Evolutionary conservation across 1,140 invertebrate genomes (phyloP).

Genomic region (Drosophila grimshawi): DNA sequence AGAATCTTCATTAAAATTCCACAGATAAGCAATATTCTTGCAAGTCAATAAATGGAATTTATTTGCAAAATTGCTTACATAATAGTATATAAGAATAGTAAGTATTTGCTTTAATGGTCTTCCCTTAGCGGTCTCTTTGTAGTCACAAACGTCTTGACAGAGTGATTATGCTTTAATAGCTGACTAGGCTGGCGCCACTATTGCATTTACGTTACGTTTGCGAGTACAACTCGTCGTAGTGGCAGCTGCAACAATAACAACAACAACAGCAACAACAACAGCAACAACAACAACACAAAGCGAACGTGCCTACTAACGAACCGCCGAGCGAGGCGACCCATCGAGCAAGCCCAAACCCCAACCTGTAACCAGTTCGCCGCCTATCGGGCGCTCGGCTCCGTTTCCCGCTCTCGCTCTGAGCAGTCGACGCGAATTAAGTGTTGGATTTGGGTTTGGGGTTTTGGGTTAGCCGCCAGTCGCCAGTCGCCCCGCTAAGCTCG

Average conservation of each 20-base stretch:
- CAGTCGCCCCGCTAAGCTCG: not conserved
- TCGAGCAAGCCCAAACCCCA: slow-evolving; percentile 17
- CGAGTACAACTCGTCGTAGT: slow-evolving; percentile 38
- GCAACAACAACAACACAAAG: slow-evolving; percentile 18
- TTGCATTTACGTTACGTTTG: slow-evolving; percentile 44
- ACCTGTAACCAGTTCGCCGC: slow-evolving; percentile 59
- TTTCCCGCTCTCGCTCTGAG: slow-evolving; percentile 18
- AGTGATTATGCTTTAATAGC: slow-evolving; percentile 1
- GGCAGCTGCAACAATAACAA: slow-evolving; percentile 28
- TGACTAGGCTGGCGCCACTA: slow-evolving; percentile 29
- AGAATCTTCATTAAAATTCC: too few species aligned
- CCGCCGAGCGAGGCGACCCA: slow-evolving; percentile 10
- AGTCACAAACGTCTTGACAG: slow-evolving; percentile 1
- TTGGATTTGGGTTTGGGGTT: slow-evolving; percentile 48
- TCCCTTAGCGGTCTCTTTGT: not conserved
- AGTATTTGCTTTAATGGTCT: too few species aligned
- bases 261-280: slow-evolving; percentile 21
- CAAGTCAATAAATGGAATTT: too few species aligned
- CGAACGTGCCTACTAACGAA: slow-evolving; percentile 59
- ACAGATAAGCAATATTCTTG: too few species aligned
- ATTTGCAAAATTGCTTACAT: too few species aligned
- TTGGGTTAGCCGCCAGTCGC: slow-evolving; percentile 34
- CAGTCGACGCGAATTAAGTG: slow-evolving; percentile 49
- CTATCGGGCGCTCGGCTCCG: slow-evolving; percentile 8
- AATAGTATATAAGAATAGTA: too few species aligned